Base-by-base conservation (phyloP, 1,140 invertebrate genomes). In the Hycleus phaleratus region DNA sequence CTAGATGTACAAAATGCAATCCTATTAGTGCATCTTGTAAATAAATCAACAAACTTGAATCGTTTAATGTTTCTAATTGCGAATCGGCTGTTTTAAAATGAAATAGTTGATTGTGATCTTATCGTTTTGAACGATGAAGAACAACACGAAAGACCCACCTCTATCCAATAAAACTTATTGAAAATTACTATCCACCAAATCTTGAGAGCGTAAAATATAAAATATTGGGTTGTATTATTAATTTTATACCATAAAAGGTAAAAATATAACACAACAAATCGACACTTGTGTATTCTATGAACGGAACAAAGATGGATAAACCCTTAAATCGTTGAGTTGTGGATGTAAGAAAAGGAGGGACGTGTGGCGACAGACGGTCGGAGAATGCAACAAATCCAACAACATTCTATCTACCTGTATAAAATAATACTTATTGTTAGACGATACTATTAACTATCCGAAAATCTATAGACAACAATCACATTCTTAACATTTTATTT, bases 321-420 rank as follows among this genome's bases (percentile, higher is more conserved):
- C 9, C 11, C 11, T 42, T 10, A 42, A 7, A 42, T 42, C 1
- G 40, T n/a, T 7, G 10, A 39, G 10, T 8, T 26, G 44, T 45
- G 2, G 7, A 10, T 8, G 60, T 45, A 48, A 47, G 56, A 62
- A 26, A 53, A 61, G 55, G 61, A 65, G 45, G 46, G 59, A 61
- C 43, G 46, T 59, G 51, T 66, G 66, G 62, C 64, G 66, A 68
- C 66, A 59, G 26, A 24, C 26, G 59, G 66, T 62, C 66, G 66
- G 66, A 51, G 66, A 68, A 68, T 68, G 66, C 66, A 58, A 62
- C 59, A 63, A 68, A 42, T 68, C 64, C 66, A 58, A 62, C 59
- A 63, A 68, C 9, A 66, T 68, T 64, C 62, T 62, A 66, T 66
- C 61, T 68, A 68, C 66, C 66, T 68, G 64, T 55, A 46, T 46